These are phyloP conservation scores for Myopa testacea DNA, from an alignment of 2,888 invertebrate species.

Conservation along the genomic window DNA sequence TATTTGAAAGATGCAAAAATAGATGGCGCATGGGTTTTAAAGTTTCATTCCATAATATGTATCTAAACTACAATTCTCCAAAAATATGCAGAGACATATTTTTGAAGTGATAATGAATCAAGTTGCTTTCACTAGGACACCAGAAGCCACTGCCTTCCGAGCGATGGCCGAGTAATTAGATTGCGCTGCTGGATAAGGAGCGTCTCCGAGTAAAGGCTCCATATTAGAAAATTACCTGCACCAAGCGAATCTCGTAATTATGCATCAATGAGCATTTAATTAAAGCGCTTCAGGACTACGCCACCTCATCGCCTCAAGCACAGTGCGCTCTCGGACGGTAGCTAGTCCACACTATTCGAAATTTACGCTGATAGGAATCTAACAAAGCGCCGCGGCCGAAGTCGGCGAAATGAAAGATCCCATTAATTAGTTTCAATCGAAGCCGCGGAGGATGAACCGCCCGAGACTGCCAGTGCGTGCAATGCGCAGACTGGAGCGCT, in stretches of 20 bases:
- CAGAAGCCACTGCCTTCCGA: too few relatives aligned
- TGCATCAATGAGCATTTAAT: conserved; percentile 36
- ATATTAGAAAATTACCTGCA: conserved; percentile 31
- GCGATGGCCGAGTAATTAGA: background rate
- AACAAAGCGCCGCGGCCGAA: conserved; percentile 18
- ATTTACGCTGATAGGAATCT: conserved; percentile 25
- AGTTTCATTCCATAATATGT: too few relatives aligned
- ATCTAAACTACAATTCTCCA: too few relatives aligned
- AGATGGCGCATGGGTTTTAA: too few relatives aligned
- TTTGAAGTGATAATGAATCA: too few relatives aligned
- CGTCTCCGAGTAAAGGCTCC: conserved; percentile 7
- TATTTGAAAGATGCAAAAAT: too few relatives aligned
- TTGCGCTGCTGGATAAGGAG: conserved; percentile 19
- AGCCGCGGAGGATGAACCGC: background rate
- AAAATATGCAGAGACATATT: too few relatives aligned
- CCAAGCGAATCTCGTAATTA: conserved; percentile 34
- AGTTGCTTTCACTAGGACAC: too few relatives aligned
- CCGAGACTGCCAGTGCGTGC: background rate
- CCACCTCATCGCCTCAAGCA: conserved; percentile 15
- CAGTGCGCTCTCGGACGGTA: background rate
- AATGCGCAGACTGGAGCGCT: background rate
- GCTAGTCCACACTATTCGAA: background rate
- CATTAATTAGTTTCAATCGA: conserved; percentile 33
- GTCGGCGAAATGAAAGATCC: conserved; percentile 36
- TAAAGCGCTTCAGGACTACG: conserved; percentile 34